phyloP scores from a whole-genome alignment of 2,888 invertebrate genomes.

The Conops quadrifasciatus region DNA sequence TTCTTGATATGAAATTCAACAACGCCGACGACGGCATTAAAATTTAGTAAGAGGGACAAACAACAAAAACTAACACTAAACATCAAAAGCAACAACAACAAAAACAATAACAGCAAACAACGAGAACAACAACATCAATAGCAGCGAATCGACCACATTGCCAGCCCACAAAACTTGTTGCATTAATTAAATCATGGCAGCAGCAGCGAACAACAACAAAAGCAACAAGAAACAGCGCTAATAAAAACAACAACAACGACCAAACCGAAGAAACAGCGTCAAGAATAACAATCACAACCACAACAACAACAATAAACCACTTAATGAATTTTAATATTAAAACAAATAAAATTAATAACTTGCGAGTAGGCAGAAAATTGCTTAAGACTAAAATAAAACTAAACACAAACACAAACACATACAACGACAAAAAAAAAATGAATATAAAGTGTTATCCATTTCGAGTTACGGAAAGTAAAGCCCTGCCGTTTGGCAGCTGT shows the following conservation, averaged over 20 bases:
- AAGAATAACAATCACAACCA: background rate
- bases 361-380: constrained; percentile 27
- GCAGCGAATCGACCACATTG: background rate
- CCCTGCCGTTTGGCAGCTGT: no score
- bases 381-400: constrained; percentile 2
- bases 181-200: constrained; percentile 1
- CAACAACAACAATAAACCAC: constrained; percentile 11
- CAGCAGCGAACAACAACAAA: background rate
- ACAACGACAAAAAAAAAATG: background rate
- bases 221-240: background rate
- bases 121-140: background rate
- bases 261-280: no score
- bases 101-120: constrained; percentile 19
- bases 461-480: no score
- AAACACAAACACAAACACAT: background rate
- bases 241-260: background rate
- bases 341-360: constrained; percentile 23
- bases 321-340: constrained; percentile 38
- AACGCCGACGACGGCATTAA: no score
- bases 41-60: no score
- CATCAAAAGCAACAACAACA: constrained; percentile 12
- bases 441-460: background rate
- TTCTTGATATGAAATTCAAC: no score
- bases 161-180: background rate
- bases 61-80: background rate